Percentiles rank a stretch among this genome's conserved stretches.
Conservation (phyloP, 2,888 invertebrate genomes). For the Rotaria sp. region DNA sequence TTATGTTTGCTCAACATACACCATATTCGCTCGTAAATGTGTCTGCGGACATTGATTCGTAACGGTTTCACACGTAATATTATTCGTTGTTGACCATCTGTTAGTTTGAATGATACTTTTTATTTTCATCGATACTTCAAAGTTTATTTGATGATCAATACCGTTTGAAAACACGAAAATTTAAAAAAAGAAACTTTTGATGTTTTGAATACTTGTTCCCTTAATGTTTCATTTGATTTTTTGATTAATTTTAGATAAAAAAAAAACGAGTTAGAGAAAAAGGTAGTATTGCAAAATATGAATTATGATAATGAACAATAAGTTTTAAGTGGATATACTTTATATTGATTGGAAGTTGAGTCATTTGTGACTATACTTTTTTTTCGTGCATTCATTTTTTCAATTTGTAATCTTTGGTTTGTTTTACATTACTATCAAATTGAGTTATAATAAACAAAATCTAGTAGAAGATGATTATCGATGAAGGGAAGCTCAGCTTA, state of each 20-base stretch:
- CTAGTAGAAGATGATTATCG: no score
- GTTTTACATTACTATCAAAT: no score
- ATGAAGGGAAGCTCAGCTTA: no score
- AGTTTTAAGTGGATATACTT: no score
- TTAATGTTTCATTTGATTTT: background rate
- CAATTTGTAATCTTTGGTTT: no score
- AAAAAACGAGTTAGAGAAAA: no score
- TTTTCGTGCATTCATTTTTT: no score
- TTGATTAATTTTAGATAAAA: background rate
- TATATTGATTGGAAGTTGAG: no score
- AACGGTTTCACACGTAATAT: constrained; percentile 14
- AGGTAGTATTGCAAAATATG: no score
- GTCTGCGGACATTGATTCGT: background rate
- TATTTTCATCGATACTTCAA: background rate
- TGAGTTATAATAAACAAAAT: no score
- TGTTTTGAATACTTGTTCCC: background rate
- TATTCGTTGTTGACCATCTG: constrained; percentile 1
- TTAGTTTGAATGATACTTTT: background rate
- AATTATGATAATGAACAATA: no score
- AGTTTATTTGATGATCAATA: background rate
- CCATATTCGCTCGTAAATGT: constrained; percentile 1
- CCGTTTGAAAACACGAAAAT: background rate
- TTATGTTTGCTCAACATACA: background rate
- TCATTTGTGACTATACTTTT: no score
- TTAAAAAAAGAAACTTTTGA: background rate